Percentiles rank a stretch among this genome's conserved stretches.
phyloP scores from a whole-genome alignment of 2,797 vertebrate species.

The Harpagifer antarcticus region DNA sequence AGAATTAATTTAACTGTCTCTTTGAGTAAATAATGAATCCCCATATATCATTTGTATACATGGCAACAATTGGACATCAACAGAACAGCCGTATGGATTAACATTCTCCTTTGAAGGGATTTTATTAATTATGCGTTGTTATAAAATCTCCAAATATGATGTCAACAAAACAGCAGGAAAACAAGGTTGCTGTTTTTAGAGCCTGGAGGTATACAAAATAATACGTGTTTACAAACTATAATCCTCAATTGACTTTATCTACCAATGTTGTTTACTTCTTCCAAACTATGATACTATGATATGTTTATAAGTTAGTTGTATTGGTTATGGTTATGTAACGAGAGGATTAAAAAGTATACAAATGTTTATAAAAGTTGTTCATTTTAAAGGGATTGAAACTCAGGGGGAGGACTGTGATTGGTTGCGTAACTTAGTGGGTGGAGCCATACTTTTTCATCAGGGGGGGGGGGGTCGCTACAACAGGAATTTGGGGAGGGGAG shows the following conservation, averaged over 20 bases:
- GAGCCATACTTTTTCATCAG: not conserved
- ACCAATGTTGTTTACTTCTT: too few species aligned
- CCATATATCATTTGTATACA: too few species aligned
- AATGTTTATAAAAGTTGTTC: not conserved
- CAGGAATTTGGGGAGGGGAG: too few species aligned
- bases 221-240: too few species aligned
- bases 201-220: too few species aligned
- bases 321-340: not conserved
- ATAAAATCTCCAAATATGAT: not conserved
- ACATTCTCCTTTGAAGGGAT: not conserved
- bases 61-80: not conserved
- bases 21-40: too few species aligned
- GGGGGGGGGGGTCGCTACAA: not conserved
- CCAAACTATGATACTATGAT: too few species aligned
- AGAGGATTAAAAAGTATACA: too few species aligned
- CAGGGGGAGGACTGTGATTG: not conserved
- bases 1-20: too few species aligned
- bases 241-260: too few species aligned
- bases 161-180: not conserved
- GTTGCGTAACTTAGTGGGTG: conserved; percentile 9
- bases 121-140: not conserved
- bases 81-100: not conserved
- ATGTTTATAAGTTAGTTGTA: conserved; percentile 1
- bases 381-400: not conserved
- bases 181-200: not conserved